phyloP scores from a whole-genome alignment of 2,888 invertebrate genomes.

The Tricholauxania praeusta region DNA sequence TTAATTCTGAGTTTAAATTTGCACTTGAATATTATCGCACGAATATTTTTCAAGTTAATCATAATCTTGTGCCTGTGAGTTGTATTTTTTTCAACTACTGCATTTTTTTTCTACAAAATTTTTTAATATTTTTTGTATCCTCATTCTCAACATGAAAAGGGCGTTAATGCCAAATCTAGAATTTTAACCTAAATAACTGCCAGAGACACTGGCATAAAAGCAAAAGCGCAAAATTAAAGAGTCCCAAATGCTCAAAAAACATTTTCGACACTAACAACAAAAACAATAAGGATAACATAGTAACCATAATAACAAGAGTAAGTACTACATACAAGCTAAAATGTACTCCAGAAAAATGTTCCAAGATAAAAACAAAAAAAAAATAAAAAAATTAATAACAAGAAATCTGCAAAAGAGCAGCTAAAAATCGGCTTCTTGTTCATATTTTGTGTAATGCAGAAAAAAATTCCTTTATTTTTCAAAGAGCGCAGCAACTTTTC shows the following conservation, averaged over 20 bases:
- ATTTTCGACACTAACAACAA: slow-evolving; percentile 15
- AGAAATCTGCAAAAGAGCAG: not conserved
- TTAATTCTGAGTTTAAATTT: too few species aligned
- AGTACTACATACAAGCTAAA: not conserved
- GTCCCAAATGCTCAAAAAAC: slow-evolving; percentile 10
- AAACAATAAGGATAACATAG: not conserved
- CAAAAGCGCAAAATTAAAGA: not conserved
- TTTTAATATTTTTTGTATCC: not conserved
- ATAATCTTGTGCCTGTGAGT: not conserved
- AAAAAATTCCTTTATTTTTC: too few species aligned
- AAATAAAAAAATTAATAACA: not conserved
- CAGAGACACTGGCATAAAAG: slow-evolving; percentile 17
- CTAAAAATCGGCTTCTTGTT: not conserved
- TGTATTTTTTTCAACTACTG: not conserved
- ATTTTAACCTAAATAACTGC: slow-evolving; percentile 51
- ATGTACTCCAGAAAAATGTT: slow-evolving; percentile 14
- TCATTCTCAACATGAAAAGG: slow-evolving; percentile 40
- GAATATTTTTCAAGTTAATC: too few species aligned
- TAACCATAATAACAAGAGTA: not conserved
- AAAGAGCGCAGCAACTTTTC: too few species aligned
- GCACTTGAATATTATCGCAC: too few species aligned
- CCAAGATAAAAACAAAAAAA: slow-evolving; percentile 6
- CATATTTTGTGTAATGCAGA: too few species aligned
- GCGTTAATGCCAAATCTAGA: slow-evolving; percentile 48
- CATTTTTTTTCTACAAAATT: not conserved